Evolutionary conservation across 2,113 vertebrate genomes (phyloP), one percentile per base, ranked within the genome.

Genomic region (Ictalurus furcatus): DNA sequence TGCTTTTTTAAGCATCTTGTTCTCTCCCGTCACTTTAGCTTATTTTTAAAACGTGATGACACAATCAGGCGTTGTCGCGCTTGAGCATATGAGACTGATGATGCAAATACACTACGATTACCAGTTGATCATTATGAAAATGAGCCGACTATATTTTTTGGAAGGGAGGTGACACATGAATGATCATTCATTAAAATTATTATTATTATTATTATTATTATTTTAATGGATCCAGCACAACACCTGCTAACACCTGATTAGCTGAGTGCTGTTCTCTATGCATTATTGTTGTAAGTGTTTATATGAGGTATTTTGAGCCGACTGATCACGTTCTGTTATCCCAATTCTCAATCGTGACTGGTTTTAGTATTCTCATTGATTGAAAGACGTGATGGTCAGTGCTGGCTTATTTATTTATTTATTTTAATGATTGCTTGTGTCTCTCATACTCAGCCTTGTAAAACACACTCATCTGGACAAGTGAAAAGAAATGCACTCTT

Each of bases 401-500:
- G 74, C 23, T 52, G 7, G 1, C 4, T 58, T 19, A 34, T n/a
- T 80, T 8, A 17, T 28, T 2, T 6, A 2, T 3, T 0, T 13
- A 28, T 28, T 78, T 25, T 52, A 12, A 23, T 3, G 1, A 40
- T 40, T 16, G 40, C 44, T n/a, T 52, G n/a, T 34, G n/a, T 8
- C 28, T 56, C 78, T 82, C 80, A 34, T 17, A 21, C 54, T 58
- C n/a, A 4, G 17, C 52, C 56, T 7, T 7, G 58, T 40, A 63
- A 84, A 40, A 40, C 19, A 40, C 28, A 34, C 25, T 52, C 16
- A 11, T 85, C 83, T 85, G 59, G 34, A n/a, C 13, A 52, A 73
- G 44, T 37, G 54, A 52, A 23, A 86, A 80, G 48, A 52, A 90
- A 79, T n/a, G 6, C 52, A 67, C 48, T 81, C 30, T 89, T 87